phyloP scores from a whole-genome alignment of 2,888 invertebrate species.

The Pecten maximus region DNA sequence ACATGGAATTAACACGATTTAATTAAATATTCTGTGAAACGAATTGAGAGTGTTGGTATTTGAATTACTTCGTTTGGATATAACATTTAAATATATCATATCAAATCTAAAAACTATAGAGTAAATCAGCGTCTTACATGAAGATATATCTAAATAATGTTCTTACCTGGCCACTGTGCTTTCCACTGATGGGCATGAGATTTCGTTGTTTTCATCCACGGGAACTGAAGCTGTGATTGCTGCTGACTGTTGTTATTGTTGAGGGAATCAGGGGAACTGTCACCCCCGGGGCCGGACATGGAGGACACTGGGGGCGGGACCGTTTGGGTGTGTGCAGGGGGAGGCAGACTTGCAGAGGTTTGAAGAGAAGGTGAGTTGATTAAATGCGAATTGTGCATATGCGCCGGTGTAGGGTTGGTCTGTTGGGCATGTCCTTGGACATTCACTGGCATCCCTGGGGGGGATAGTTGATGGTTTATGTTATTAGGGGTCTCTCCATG shows the following conservation, averaged over 20 bases:
- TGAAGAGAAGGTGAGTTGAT: constrained; percentile 57
- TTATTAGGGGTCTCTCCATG: constrained; percentile 56
- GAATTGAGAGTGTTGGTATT: too few relatives aligned
- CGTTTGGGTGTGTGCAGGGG: constrained; percentile 67
- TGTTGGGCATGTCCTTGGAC: constrained; percentile 55
- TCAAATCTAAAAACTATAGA: not conserved
- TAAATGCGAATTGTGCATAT: constrained; percentile 66
- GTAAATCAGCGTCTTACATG: not conserved
- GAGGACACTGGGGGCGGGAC: constrained; percentile 47
- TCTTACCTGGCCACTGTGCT: constrained; percentile 80
- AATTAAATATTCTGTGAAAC: too few relatives aligned
- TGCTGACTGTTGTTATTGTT: constrained; percentile 55
- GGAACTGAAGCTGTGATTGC: constrained; percentile 75
- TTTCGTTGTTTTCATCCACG: constrained; percentile 82
- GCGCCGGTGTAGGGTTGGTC: constrained; percentile 70
- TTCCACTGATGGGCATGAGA: constrained; percentile 82
- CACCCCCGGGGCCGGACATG: constrained; percentile 54
- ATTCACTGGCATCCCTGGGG: constrained; percentile 47
- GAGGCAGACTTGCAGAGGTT: constrained; percentile 64
- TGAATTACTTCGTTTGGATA: not conserved
- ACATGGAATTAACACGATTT: too few relatives aligned
- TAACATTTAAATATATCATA: not conserved
- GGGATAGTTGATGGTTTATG: constrained; percentile 56
- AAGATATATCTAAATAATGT: constrained; percentile 21
- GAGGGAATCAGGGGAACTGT: constrained; percentile 56